Evolutionary conservation across 2,888 invertebrate genomes (phyloP), one percentile per base, ranked within the genome.

Genomic region (Rapana venosa): DNA sequence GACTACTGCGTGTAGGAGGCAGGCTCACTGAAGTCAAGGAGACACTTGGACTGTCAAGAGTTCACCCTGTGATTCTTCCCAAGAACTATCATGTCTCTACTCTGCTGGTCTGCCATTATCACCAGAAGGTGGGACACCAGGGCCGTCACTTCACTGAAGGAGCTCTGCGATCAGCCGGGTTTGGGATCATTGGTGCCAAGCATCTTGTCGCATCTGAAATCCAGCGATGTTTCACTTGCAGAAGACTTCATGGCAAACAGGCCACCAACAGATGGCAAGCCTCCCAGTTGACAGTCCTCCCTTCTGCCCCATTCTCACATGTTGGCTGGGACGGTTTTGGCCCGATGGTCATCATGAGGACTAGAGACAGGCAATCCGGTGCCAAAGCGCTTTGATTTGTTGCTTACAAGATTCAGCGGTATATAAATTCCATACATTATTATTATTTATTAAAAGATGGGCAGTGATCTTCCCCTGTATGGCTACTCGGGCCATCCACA

Each of bases 321-420:
- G 90, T 92, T 35, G 92, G 92, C 4, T 74, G 91, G 22, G 92
- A 93, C 86, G 90, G 88, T 0, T 93, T 93, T 85, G 92, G 92
- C 8, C 92, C 92, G 91, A n/a, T 36, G 6, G 88, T 93, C 4
- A 86, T 91, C 5, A 36, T 91, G 0, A 87, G 92, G 74, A 92
- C 92, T 2, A 88, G 92, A 86, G 92, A 92, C 30, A 91, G 92
- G 0, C 85, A 56, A 1, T 90, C 92, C 22, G 30, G 83, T 17
- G 74, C 89, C 26, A n/a, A n/a, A n/a, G n/a, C n/a, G n/a, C n/a
- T n/a, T n/a, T n/a, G n/a, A n/a, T n/a, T n/a, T n/a, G n/a, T n/a
- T n/a, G n/a, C n/a, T n/a, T n/a, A n/a, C n/a, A n/a, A n/a, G n/a
- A n/a, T n/a, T n/a, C n/a, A n/a, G n/a, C n/a, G n/a, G n/a, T n/a